A percentile compares a stretch with the other conserved stretches of the same genome.
phyloP scores from a whole-genome alignment of 2,888 invertebrate genomes.

The Chrysolina oricalcia region DNA sequence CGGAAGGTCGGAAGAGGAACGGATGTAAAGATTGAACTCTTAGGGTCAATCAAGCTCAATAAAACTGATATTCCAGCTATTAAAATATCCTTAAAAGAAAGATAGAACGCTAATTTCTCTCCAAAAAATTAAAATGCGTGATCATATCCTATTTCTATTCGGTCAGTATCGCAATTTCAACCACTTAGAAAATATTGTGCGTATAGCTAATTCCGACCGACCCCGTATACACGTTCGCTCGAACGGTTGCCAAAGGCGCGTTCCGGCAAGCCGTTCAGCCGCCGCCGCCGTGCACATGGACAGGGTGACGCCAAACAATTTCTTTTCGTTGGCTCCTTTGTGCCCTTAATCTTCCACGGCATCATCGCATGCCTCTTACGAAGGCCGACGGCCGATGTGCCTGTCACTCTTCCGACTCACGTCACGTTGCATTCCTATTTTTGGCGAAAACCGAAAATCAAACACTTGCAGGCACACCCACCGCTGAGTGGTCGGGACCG shows the following conservation, averaged over 20 bases:
- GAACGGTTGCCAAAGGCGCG: not conserved
- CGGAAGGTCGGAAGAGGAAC: too few species aligned
- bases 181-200: too few species aligned
- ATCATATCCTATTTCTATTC: too few species aligned
- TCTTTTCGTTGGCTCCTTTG: constrained; percentile 5
- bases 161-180: too few species aligned
- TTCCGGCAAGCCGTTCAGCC: not conserved
- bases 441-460: constrained; percentile 20
- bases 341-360: constrained; percentile 17
- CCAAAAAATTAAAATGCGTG: too few species aligned
- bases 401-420: not conserved
- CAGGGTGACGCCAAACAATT: not conserved
- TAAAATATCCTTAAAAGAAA: too few species aligned
- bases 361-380: not conserved
- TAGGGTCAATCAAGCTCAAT: too few species aligned
- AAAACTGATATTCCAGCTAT: too few species aligned
- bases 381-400: not conserved
- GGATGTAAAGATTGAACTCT: too few species aligned
- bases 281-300: not conserved
- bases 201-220: not conserved
- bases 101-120: too few species aligned
- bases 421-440: constrained; percentile 9
- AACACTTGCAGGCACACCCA: constrained; percentile 5
- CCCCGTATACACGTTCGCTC: not conserved
- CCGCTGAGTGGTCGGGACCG: not conserved